phyloP scores from a whole-genome alignment of 2,113 vertebrate species.

The Siphamia tubifer region DNA sequence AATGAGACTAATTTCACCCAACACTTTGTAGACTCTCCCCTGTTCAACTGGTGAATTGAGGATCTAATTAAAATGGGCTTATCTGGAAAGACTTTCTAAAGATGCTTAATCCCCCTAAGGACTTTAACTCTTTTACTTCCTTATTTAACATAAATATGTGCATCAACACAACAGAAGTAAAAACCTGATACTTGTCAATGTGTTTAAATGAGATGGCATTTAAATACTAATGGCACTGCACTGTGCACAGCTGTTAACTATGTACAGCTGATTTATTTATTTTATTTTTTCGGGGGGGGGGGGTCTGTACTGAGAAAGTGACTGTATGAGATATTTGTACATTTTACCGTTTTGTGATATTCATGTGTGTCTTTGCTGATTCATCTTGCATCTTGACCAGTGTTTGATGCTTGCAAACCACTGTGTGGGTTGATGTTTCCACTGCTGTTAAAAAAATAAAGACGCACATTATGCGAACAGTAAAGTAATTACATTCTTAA shows the following conservation, averaged over 20 bases:
- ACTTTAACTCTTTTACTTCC: background rate
- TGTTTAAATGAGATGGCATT: too few species aligned
- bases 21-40: background rate
- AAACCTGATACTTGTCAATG: too few species aligned
- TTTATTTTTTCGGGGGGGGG: too few species aligned
- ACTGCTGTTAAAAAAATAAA: background rate
- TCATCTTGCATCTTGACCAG: background rate
- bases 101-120: background rate
- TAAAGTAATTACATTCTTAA: background rate
- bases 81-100: background rate
- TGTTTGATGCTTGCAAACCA: background rate
- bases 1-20: conserved; percentile 9
- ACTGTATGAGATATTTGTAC: too few species aligned
- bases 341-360: too few species aligned
- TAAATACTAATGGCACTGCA: background rate
- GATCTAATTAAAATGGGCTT: conserved; percentile 11
- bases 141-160: background rate
- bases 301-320: too few species aligned
- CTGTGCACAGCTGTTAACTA: background rate
- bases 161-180: too few species aligned
- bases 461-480: background rate
- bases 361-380: background rate
- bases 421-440: background rate
- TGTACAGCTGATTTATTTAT: too few species aligned
- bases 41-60: background rate